A percentile compares a stretch with the other conserved stretches of the same genome.
Evolutionary conservation across 2,113 vertebrate species (phyloP).

Genomic region (Panthera tigris): DNA sequence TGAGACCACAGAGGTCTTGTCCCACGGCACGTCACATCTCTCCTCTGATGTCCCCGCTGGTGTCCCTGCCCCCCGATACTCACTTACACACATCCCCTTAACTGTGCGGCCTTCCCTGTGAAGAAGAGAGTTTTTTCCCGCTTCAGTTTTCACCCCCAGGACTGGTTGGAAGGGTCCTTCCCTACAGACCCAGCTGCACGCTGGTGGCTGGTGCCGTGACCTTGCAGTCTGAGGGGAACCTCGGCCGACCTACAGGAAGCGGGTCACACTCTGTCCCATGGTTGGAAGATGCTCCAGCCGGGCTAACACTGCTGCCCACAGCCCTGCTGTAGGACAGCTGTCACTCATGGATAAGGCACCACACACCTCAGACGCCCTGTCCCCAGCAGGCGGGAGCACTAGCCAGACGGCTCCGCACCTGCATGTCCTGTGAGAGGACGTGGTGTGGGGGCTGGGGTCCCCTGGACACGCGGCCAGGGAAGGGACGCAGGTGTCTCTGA

Average conservation of each 20-base stretch:
- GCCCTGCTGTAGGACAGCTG: background rate
- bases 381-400: background rate
- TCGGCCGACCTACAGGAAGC: background rate
- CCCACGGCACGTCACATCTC: too few species aligned
- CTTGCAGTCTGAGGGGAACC: background rate
- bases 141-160: background rate
- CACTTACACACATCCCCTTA: accelerated
- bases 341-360: background rate
- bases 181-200: background rate
- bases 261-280: background rate
- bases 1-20: background rate
- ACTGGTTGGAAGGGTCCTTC: background rate
- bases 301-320: background rate
- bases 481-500: accelerated
- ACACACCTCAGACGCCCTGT: background rate
- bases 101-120: background rate
- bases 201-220: background rate
- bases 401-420: background rate
- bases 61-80: accelerated
- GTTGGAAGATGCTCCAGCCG: too few species aligned
- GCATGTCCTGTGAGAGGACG: accelerated
- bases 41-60: background rate
- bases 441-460: background rate
- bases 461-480: background rate
- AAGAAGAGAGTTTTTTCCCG: background rate